These are phyloP conservation scores for Gastrophysa polygoni DNA, from an alignment of 2,888 invertebrate species.

Conservation along the genomic window DNA sequence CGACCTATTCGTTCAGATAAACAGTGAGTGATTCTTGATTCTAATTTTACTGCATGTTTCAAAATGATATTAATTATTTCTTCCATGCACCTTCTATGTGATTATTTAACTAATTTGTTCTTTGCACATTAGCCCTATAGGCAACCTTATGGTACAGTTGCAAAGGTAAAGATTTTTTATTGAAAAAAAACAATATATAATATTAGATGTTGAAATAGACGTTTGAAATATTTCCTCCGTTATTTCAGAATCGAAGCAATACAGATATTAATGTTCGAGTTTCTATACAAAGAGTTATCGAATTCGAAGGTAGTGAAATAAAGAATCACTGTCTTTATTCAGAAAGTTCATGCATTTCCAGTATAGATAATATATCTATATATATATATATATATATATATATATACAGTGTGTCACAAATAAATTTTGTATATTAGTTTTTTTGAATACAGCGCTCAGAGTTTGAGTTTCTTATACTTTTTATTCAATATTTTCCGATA, in stretches of 20 bases:
- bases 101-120: constrained; percentile 58
- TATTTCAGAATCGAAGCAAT: background rate
- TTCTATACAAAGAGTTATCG: no score
- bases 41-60: constrained; percentile 23
- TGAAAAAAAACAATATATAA: constrained; percentile 37
- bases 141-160: constrained; percentile 93
- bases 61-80: constrained; percentile 28
- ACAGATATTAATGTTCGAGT: no score
- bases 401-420: no score
- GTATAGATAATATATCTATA: no score
- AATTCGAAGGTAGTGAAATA: no score
- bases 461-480: no score
- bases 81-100: constrained; percentile 31
- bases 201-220: constrained; percentile 19
- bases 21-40: constrained; percentile 70
- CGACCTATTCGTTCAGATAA: constrained; percentile 68
- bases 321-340: no score
- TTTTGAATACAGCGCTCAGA: no score
- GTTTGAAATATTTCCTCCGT: background rate
- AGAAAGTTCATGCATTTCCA: no score
- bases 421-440: no score
- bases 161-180: constrained; percentile 79
- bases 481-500: no score
- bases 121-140: constrained; percentile 89
- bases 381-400: no score